Evolutionary conservation across 2,888 invertebrate genomes (phyloP).

Genomic region (Uloborus plumipes): DNA sequence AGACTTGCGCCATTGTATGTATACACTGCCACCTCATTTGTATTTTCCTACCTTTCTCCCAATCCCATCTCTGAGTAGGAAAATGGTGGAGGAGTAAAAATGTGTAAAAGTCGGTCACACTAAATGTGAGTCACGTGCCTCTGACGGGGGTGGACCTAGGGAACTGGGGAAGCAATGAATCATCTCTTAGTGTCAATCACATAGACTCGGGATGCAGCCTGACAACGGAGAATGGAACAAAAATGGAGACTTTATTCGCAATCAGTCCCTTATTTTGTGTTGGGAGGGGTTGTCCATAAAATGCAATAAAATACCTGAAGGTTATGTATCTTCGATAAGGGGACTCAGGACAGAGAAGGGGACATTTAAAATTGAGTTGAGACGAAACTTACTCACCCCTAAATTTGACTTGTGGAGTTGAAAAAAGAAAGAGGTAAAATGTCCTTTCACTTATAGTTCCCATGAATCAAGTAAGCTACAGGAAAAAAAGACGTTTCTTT

Average conservation of each 20-base stretch:
- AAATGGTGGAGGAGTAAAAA: neutral
- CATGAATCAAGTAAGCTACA: too few species aligned
- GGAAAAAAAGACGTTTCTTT: too few species aligned
- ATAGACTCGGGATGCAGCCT: constrained; percentile 34
- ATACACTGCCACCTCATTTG: neutral
- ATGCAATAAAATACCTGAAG: neutral
- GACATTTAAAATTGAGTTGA: too few species aligned
- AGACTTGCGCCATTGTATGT: neutral
- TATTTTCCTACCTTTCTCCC: constrained; percentile 29
- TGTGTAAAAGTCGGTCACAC: constrained; percentile 19
- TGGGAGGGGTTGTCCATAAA: neutral
- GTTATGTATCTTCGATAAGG: too few species aligned
- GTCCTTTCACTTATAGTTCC: too few species aligned
- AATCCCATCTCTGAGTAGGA: too few species aligned
- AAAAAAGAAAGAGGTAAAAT: too few species aligned
- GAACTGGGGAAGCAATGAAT: constrained; percentile 31
- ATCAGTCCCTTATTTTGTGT: constrained; percentile 26
- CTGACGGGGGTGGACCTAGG: constrained; percentile 6
- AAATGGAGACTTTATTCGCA: constrained; percentile 55
- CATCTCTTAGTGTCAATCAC: constrained; percentile 60
- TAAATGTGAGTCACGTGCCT: constrained; percentile 57
- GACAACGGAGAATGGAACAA: constrained; percentile 44
- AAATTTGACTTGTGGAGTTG: too few species aligned
- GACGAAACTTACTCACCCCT: too few species aligned
- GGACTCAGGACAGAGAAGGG: too few species aligned